Conservation (phyloP, 2,113 vertebrate genomes). For the Spea multiplicata region DNA sequence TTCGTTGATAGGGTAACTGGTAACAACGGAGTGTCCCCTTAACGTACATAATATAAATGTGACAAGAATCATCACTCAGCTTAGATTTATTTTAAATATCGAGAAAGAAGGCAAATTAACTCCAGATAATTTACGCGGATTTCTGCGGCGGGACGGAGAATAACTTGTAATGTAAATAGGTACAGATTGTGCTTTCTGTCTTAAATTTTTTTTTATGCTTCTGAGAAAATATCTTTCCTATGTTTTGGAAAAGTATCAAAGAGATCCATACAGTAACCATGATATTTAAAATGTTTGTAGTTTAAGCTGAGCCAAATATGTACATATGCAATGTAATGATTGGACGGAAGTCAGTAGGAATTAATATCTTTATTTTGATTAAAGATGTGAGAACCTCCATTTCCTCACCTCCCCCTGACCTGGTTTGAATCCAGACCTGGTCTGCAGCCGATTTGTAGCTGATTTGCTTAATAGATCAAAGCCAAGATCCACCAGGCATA, state of each 20-base stretch:
- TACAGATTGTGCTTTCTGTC: conserved; percentile 34
- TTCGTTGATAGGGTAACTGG: too few relatives aligned
- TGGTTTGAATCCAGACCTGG: conserved; percentile 43
- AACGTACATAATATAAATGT: too few relatives aligned
- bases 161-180: conserved; percentile 41
- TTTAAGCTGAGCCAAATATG: conserved; percentile 41
- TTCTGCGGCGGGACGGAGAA: not conserved
- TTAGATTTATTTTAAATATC: conserved; percentile 21
- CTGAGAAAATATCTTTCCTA: conserved; percentile 23
- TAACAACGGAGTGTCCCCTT: too few relatives aligned
- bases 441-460: conserved; percentile 46
- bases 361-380: conserved; percentile 49
- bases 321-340: conserved; percentile 40
- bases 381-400: conserved; percentile 48
- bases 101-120: conserved; percentile 26
- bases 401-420: conserved; percentile 47
- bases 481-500: conserved; percentile 25
- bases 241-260: conserved; percentile 42
- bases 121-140: conserved; percentile 7
- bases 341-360: conserved; percentile 43
- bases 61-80: not conserved
- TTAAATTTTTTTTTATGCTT: conserved; percentile 12
- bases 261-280: conserved; percentile 32
- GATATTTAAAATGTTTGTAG: conserved; percentile 36
- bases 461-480: conserved; percentile 49